A percentile compares a stretch with the other conserved stretches of the same genome.
Conservation (phyloP, 2,888 invertebrate genomes). For the Apamea epomidion region DNA sequence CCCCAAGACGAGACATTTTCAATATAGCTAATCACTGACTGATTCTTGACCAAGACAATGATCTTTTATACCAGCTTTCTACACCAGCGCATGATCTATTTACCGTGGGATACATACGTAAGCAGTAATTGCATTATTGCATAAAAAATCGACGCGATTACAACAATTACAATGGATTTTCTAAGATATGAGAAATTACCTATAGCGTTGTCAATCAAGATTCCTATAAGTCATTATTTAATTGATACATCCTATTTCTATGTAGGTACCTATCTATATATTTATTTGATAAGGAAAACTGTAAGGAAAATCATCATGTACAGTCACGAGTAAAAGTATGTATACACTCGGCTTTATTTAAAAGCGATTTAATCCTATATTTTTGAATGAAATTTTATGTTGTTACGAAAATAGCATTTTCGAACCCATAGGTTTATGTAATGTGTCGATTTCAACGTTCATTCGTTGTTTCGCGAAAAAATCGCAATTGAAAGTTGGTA, state of each 20-base stretch:
- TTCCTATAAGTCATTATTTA: conserved; percentile 32
- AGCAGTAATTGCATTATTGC: conserved; percentile 32
- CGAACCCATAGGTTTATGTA: too few relatives aligned
- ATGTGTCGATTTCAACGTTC: too few relatives aligned
- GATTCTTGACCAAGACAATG: background rate
- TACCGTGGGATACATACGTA: conserved; percentile 45
- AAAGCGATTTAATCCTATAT: too few relatives aligned
- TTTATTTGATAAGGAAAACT: conserved; percentile 28
- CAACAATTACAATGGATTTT: conserved; percentile 42
- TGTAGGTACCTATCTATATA: background rate
- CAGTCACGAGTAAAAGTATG: too few relatives aligned
- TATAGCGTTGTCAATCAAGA: conserved; percentile 50
- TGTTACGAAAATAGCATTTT: too few relatives aligned
- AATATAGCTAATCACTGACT: conserved; percentile 48
- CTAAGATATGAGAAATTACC: conserved; percentile 52
- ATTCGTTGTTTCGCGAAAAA: too few relatives aligned
- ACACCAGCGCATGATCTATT: background rate
- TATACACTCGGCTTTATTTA: too few relatives aligned
- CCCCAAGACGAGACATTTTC: conserved; percentile 72
- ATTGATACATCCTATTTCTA: conserved; percentile 41
- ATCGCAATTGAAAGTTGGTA: too few relatives aligned
- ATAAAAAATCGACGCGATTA: conserved; percentile 38
- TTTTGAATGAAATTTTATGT: too few relatives aligned
- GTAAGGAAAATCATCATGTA: background rate
- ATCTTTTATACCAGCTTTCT: conserved; percentile 54